Conservation (phyloP, 2,888 invertebrate genomes). For the Eupithecia insigniata region DNA sequence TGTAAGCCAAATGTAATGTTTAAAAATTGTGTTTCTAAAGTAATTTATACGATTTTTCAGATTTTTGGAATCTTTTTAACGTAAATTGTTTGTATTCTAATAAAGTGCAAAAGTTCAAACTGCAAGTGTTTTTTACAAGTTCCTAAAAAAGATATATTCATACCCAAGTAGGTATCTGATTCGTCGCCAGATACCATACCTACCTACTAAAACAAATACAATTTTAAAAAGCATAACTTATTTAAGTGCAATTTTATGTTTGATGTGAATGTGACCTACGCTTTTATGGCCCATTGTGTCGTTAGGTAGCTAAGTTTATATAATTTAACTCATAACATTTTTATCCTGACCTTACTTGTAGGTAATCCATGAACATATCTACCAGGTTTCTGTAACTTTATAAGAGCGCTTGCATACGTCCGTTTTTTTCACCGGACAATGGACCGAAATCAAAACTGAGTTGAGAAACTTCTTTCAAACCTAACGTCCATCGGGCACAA, state of each 20-base stretch:
- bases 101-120: constrained; percentile 22
- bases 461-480: no score
- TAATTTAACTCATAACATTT: not conserved
- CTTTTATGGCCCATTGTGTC: not conserved
- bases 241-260: not conserved
- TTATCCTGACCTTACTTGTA: not conserved
- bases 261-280: constrained; percentile 6
- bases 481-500: no score
- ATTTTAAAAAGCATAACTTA: not conserved
- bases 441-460: no score
- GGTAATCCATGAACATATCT: not conserved
- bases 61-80: constrained; percentile 39
- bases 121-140: not conserved
- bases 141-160: not conserved
- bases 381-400: no score
- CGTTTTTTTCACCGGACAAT: no score
- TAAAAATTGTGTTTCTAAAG: not conserved
- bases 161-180: not conserved
- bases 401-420: no score
- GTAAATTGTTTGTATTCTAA: constrained; percentile 26
- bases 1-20: constrained; percentile 13
- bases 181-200: not conserved
- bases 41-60: constrained; percentile 13
- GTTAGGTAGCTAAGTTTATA: not conserved
- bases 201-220: not conserved